These are phyloP conservation scores for Sarcophaga bullata DNA, from an alignment of 1,140 invertebrate species.

Conservation along the genomic window DNA sequence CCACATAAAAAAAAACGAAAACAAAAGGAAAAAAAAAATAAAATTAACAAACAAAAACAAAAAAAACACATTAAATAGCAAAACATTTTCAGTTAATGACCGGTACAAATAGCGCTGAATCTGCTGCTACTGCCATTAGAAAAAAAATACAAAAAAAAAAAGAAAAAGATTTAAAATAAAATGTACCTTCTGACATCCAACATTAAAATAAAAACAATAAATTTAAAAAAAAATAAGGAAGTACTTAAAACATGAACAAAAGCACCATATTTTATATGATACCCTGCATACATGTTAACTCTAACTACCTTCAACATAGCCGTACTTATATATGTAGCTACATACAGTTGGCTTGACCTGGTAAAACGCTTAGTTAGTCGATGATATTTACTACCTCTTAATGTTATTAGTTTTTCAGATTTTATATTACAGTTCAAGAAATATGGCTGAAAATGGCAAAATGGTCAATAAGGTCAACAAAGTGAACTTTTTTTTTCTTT, in stretches of 20 bases:
- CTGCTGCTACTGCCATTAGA: neutral
- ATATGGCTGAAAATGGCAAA: neutral
- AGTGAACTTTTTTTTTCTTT: neutral
- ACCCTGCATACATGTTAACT: no score
- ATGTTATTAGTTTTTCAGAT: neutral
- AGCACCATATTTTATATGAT: no score
- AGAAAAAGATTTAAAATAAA: neutral
- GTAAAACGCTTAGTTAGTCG: slow-evolving; percentile 23
- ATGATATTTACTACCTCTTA: neutral
- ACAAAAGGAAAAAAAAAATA: no score
- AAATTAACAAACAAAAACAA: no score
- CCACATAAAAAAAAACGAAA: neutral
- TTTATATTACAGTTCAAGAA: slow-evolving; percentile 9
- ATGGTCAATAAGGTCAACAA: neutral
- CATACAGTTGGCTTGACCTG: slow-evolving; percentile 22
- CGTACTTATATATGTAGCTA: neutral
- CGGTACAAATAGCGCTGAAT: neutral
- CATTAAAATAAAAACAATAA: neutral
- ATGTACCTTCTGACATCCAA: neutral
- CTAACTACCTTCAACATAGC: neutral
- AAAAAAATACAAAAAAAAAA: neutral
- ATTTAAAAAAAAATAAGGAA: slow-evolving; percentile 32
- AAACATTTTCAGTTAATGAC: slow-evolving; percentile 20
- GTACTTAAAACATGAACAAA: slow-evolving; percentile 25
- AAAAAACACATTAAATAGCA: no score